Conservation (phyloP, 2,888 invertebrate genomes). For the Tetragonula carbonaria region DNA sequence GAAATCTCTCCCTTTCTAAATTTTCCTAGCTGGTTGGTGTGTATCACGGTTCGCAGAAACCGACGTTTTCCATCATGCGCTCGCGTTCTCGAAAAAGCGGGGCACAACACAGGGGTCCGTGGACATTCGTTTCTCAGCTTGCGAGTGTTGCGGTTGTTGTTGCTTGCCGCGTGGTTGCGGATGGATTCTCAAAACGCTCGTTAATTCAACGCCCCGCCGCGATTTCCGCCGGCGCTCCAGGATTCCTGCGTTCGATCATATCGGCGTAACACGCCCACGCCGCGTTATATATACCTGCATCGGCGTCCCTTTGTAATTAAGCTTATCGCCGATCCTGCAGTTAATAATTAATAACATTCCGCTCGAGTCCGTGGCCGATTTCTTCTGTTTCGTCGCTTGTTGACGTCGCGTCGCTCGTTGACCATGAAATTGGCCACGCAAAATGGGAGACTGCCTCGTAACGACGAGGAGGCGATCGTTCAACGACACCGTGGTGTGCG, state of each 20-base stretch:
- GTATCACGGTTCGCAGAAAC: no score
- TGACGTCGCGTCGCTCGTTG: not conserved
- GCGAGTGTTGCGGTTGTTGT: not conserved
- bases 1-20: not conserved
- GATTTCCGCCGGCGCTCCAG: slow-evolving; percentile 14
- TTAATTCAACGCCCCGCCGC: slow-evolving; percentile 31
- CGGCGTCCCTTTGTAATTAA: slow-evolving; percentile 27
- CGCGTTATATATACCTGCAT: not conserved
- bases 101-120: not conserved
- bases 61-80: not conserved
- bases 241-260: slow-evolving; percentile 13
- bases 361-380: not conserved
- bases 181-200: slow-evolving; percentile 16
- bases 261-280: slow-evolving; percentile 28
- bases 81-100: not conserved
- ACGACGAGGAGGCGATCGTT: not conserved
- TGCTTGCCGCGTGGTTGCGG: slow-evolving; percentile 22
- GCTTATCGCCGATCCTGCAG: slow-evolving; percentile 28
- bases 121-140: no score
- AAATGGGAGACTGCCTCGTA: slow-evolving; percentile 25
- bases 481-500: slow-evolving; percentile 42
- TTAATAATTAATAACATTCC: slow-evolving; percentile 40
- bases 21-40: no score
- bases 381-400: not conserved
- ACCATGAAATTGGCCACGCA: slow-evolving; percentile 39